Conservation (phyloP, 1,140 invertebrate genomes). For the Zaprionus capensis region DNA sequence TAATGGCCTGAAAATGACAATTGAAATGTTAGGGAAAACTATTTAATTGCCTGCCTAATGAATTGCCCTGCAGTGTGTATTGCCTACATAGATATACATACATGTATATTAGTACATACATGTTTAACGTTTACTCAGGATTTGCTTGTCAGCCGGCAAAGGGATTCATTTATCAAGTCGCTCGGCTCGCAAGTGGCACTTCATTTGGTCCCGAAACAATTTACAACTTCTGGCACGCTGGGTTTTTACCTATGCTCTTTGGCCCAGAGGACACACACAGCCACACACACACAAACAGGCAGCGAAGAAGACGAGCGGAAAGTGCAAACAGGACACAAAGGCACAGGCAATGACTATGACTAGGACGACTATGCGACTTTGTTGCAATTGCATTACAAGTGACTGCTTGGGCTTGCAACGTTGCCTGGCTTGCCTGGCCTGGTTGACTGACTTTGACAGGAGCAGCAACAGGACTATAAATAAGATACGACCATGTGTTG, state of each 20-base stretch:
- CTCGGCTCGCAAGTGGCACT: conserved; percentile 29
- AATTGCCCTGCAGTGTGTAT: conserved; percentile 5
- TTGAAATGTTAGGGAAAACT: conserved; percentile 5
- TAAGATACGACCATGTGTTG: conserved; percentile 56
- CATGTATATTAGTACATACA: not conserved
- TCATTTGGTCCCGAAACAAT: conserved; percentile 41
- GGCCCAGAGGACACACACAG: conserved; percentile 19
- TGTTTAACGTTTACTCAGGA: not conserved
- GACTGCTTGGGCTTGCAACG: conserved; percentile 38
- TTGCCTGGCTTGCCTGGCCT: conserved; percentile 25
- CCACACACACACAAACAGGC: not conserved
- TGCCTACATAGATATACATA: not conserved
- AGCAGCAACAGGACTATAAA: conserved; percentile 56
- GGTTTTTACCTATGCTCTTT: conserved; percentile 69
- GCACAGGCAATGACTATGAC: conserved; percentile 40
- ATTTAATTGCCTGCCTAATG: conserved; percentile 30
- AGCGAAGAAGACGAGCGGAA: not conserved
- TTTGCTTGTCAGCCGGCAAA: conserved; percentile 31
- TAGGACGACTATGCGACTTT: conserved; percentile 42
- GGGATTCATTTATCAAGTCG: conserved; percentile 48
- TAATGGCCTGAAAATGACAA: conserved; percentile 2
- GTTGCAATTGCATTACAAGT: conserved; percentile 53
- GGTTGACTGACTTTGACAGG: conserved; percentile 70
- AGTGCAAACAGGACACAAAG: conserved; percentile 55
- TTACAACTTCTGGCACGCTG: conserved; percentile 21